A percentile compares a stretch with the other conserved stretches of the same genome.
These are phyloP conservation scores for Toxotes lorentzi DNA, from an alignment of 2,797 vertebrate genomes.

Conservation along the genomic window DNA sequence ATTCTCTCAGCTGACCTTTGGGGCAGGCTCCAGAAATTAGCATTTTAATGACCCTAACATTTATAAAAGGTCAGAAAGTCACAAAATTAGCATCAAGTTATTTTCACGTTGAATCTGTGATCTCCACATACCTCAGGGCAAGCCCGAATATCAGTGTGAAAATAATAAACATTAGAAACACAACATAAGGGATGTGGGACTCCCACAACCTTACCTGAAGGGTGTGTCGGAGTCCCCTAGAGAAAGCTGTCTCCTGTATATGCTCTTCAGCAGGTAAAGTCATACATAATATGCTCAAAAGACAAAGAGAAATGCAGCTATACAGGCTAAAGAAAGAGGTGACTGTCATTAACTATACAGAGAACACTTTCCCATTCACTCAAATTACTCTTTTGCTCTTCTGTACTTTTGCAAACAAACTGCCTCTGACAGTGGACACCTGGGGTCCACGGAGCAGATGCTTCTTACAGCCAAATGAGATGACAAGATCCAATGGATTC, in stretches of 20 bases:
- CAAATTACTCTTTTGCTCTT: too few species aligned
- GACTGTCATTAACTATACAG: neutral
- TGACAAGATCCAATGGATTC: slow-evolving; percentile 28
- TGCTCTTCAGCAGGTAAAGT: neutral
- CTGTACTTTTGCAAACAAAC: neutral
- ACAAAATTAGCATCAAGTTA: neutral
- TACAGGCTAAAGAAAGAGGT: too few species aligned
- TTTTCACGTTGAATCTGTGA: neutral
- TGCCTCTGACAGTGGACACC: slow-evolving; percentile 4
- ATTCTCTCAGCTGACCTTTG: too few species aligned
- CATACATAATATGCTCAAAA: neutral
- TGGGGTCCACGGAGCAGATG: neutral
- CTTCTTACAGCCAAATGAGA: slow-evolving; percentile 7
- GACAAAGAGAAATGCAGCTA: neutral
- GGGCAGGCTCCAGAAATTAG: too few species aligned
- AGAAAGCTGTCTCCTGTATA: neutral
- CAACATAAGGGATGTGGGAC: neutral
- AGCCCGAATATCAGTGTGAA: neutral
- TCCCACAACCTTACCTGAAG: neutral
- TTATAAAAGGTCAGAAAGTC: neutral
- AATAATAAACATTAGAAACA: neutral
- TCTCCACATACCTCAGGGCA: neutral
- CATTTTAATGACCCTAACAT: neutral
- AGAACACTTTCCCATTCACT: too few species aligned
- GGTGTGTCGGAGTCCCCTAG: neutral